Percentiles rank a stretch among this genome's conserved stretches.
These are phyloP conservation scores for Planococcus citri DNA, from an alignment of 1,140 invertebrate genomes.

Conservation along the genomic window DNA sequence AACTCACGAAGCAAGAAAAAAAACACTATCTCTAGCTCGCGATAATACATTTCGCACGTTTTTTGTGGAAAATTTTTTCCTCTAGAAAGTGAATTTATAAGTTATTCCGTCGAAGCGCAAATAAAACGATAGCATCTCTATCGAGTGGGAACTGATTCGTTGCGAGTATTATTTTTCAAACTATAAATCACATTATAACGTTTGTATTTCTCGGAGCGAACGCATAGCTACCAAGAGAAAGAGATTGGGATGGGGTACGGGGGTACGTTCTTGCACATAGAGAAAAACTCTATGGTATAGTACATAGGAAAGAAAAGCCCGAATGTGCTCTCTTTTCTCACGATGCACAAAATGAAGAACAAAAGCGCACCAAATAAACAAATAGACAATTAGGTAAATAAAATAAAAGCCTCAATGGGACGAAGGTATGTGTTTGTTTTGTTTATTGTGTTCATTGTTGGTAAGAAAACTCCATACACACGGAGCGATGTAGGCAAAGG, in stretches of 20 bases:
- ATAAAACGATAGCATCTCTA: not conserved
- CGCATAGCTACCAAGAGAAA: too few relatives aligned
- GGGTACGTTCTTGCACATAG: too few relatives aligned
- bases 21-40: not conserved
- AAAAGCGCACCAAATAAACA: conserved; percentile 2
- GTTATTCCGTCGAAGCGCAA: not conserved
- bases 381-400: conserved; percentile 2
- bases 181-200: not conserved
- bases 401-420: not conserved
- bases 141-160: not conserved
- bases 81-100: not conserved
- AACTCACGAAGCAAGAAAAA: not conserved
- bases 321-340: too few relatives aligned
- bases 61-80: too few relatives aligned
- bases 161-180: not conserved
- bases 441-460: conserved; percentile 1
- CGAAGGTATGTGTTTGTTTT: conserved; percentile 2
- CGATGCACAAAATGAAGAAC: not conserved
- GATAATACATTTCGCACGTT: not conserved
- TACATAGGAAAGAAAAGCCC: not conserved
- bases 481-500: too few relatives aligned
- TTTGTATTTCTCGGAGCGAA: not conserved
- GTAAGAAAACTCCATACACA: not conserved
- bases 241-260: too few relatives aligned
- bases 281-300: not conserved